Evolutionary conservation across 2,888 invertebrate genomes (phyloP).

Genomic region (Gortyna flavago): DNA sequence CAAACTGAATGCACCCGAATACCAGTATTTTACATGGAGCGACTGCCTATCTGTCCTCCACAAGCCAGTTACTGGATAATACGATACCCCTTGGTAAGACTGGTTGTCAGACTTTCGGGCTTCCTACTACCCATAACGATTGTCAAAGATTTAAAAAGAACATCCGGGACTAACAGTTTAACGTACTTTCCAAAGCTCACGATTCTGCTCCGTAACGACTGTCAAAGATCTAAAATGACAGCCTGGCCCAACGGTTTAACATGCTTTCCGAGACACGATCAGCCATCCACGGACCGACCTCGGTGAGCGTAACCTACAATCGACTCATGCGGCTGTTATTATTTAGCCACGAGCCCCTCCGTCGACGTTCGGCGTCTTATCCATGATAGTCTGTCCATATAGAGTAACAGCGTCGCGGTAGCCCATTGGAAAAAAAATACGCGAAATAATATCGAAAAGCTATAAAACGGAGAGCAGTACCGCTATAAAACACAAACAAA

Average conservation of each 20-base stretch:
- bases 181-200: neutral
- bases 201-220: neutral
- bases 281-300: neutral
- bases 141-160: neutral
- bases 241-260: neutral
- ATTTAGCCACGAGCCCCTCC: too few relatives aligned
- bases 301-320: neutral
- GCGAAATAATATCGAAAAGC: constrained; percentile 89
- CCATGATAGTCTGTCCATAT: constrained; percentile 69
- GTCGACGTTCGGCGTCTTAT: constrained; percentile 53
- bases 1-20: neutral
- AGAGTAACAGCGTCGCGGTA: constrained; percentile 71
- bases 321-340: neutral
- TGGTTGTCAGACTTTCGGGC: too few relatives aligned
- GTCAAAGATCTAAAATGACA: neutral
- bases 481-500: constrained; percentile 89
- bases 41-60: neutral
- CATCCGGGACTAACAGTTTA: neutral
- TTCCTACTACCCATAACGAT: neutral
- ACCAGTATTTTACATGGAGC: neutral
- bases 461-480: constrained; percentile 83
- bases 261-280: neutral
- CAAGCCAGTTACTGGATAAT: neutral
- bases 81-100: neutral
- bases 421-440: constrained; percentile 82